Evolutionary conservation across 2,888 invertebrate genomes (phyloP).

Genomic region (Epicampocera succincta): DNA sequence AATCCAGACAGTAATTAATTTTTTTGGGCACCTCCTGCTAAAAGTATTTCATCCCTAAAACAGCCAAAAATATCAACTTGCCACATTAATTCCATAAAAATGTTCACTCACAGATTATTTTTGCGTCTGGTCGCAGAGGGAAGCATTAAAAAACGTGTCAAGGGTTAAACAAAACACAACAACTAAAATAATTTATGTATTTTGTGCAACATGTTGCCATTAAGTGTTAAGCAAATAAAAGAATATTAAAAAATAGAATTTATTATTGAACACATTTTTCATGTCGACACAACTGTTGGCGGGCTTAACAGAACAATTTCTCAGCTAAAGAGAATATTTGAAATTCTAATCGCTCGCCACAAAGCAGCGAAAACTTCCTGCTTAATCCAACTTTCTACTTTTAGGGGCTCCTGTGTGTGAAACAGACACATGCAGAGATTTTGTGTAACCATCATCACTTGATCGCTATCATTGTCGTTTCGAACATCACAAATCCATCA

Average conservation of each 20-base stretch:
- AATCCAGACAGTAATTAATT: conserved; percentile 6
- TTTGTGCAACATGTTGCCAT: conserved; percentile 37
- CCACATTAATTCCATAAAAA: neutral
- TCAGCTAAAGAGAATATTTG: neutral
- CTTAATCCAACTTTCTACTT: neutral
- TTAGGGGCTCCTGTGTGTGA: conserved; percentile 39
- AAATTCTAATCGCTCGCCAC: neutral
- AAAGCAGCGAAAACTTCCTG: neutral
- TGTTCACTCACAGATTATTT: conserved; percentile 17
- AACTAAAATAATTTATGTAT: neutral
- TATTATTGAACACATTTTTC: conserved; percentile 11
- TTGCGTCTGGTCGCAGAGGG: conserved; percentile 3
- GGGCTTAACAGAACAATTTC: neutral
- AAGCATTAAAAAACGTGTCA: neutral
- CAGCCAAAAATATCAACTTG: neutral
- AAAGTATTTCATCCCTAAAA: conserved; percentile 4
- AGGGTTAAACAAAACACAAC: neutral
- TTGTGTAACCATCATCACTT: conserved; percentile 15
- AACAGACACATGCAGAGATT: conserved; percentile 13
- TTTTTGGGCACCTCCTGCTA: conserved; percentile 8
- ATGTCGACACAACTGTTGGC: conserved; percentile 15
- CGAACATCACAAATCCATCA: conserved; percentile 37
- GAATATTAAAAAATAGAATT: neutral
- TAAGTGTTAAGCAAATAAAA: neutral
- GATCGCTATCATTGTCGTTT: conserved; percentile 18